Evolutionary conservation across 1,140 invertebrate species (phyloP), one percentile per base, ranked within the genome.

Genomic region (Trypoxylus dichotomus): DNA sequence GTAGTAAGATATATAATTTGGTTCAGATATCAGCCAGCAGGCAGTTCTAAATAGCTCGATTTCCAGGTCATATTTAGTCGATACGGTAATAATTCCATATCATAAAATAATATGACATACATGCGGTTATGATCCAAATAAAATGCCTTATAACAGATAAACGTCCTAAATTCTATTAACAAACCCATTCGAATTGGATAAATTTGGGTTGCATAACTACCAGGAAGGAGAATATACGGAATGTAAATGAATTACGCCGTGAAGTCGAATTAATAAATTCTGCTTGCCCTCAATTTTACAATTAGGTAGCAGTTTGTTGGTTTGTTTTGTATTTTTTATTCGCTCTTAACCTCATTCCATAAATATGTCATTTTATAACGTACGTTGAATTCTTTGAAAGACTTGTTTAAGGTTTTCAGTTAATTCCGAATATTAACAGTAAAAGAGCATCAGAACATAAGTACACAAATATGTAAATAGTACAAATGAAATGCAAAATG

Each of bases 241-340:
- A 19, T 54, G 15, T 54, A 54, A 54, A 54, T 54, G 47, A 54
- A 54, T 54, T 54, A 54, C 19, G 47, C 47, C 5, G 15, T 5
- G 5, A 54, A 19, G 15, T 6, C 3, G 19, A 54, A 19, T 54
- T 54, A n/a, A 54, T 54, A n/a, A 54, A 54, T 54, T 54, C 47
- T 54, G 47, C 47, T 54, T 54, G 47, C n/a, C 47, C 47, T 54
- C 47, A 54, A 54, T 54, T 54, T 54, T 54, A n/a, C 47, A 54
- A 54, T 54, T 54, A 54, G 15, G 47, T 54, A 54, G 47, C n/a
- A 54, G 47, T n/a, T 15, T 19, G 47, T 54, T 54, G 47, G 3
- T 54, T 54, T 54, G 47, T 54, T 54, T 54, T 54, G 15, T 54
- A 15, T 54, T 47, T 47, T 54, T 54, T 54, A 54, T 19, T 54